These are phyloP conservation scores for Drosophila mayri DNA, from an alignment of 1,140 invertebrate species.

Conservation along the genomic window DNA sequence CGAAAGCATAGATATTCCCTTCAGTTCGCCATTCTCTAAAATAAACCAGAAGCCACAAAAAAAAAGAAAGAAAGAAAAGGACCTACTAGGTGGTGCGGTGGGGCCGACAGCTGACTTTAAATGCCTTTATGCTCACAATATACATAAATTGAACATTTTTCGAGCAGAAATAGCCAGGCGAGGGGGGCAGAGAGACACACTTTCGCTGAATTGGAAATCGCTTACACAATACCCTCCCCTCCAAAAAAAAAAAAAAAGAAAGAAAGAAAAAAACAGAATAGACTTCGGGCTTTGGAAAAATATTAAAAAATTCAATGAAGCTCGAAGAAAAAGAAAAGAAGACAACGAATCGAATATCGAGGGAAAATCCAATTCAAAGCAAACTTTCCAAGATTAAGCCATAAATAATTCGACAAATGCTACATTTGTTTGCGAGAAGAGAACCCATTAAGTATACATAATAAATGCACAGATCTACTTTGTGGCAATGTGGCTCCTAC, in stretches of 20 bases:
- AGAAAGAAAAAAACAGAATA: no score
- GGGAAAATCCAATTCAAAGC: slow-evolving; percentile 12
- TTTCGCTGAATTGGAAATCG: slow-evolving; percentile 57
- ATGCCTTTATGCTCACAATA: slow-evolving; percentile 65
- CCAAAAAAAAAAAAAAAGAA: no score
- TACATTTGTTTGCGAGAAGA: slow-evolving; percentile 31
- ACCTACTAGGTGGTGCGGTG: background rate
- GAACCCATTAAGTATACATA: slow-evolving; percentile 15
- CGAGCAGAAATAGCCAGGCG: background rate
- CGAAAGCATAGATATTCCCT: slow-evolving; percentile 20
- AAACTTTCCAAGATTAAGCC: slow-evolving; percentile 48
- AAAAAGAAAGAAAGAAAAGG: background rate
- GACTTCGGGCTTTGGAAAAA: slow-evolving; percentile 16
- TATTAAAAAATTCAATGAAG: slow-evolving; percentile 54
- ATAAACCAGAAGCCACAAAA: slow-evolving; percentile 31
- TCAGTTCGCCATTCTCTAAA: slow-evolving; percentile 29
- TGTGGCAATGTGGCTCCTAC: slow-evolving; percentile 1
- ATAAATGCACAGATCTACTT: slow-evolving; percentile 12
- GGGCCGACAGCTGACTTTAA: slow-evolving; percentile 55
- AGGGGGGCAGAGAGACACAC: slow-evolving; percentile 20
- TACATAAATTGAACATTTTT: slow-evolving; percentile 68
- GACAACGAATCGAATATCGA: background rate
- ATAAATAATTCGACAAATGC: slow-evolving; percentile 54
- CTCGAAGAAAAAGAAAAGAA: slow-evolving; percentile 13
- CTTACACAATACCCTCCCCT: slow-evolving; percentile 39